Conservation (phyloP, 2,888 invertebrate species). For the Chrysina gloriosa region DNA sequence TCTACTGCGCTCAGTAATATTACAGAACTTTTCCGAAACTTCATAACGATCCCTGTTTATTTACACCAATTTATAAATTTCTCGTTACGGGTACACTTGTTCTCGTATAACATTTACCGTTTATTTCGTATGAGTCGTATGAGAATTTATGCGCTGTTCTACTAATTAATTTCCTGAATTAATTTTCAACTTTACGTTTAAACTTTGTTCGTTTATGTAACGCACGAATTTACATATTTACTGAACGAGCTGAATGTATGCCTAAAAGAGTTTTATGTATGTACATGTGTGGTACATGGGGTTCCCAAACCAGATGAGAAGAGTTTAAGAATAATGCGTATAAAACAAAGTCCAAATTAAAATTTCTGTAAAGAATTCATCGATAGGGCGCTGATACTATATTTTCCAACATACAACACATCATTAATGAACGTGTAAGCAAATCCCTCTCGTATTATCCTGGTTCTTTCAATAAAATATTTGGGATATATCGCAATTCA, state of each 20-base stretch:
- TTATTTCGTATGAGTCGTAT: neutral
- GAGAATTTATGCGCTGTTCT: neutral
- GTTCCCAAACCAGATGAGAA: too few species aligned
- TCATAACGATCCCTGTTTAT: neutral
- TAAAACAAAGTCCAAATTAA: neutral
- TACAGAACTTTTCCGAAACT: neutral
- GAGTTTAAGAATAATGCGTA: neutral
- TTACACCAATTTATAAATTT: neutral
- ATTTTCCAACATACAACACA: too few species aligned
- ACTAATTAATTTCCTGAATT: slow-evolving; percentile 9
- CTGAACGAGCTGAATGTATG: neutral
- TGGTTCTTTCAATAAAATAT: neutral
- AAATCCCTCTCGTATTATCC: neutral
- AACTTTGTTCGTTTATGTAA: neutral
- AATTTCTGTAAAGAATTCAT: neutral
- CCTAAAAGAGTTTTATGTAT: too few species aligned
- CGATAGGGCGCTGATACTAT: too few species aligned
- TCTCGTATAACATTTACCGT: neutral
- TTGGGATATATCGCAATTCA: neutral
- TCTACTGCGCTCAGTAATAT: neutral
- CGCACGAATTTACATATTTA: slow-evolving; percentile 2
- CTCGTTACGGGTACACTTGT: neutral
- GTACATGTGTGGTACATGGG: neutral
- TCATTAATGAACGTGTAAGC: too few species aligned
- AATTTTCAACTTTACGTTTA: neutral